Base-by-base conservation (phyloP, 2,113 vertebrate species). In the Myrmecophaga tridactyla region DNA sequence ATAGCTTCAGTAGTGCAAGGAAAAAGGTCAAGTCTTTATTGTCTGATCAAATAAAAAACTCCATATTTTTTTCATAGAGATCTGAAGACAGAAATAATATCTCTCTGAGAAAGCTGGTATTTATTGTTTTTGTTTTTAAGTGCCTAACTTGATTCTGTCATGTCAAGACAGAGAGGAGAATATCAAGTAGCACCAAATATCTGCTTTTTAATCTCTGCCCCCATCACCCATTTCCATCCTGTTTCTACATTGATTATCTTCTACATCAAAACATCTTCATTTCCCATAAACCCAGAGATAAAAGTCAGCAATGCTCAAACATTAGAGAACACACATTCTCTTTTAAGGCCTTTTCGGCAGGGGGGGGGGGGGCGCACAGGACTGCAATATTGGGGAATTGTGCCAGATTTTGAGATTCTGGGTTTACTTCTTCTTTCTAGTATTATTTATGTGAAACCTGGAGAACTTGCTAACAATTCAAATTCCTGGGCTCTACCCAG, bases 141-240 rank as follows among this genome's bases (percentile, higher is more conserved):
- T 95, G 92, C 0, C 89, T 85, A 95, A 96, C 90, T 96, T 90
- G 72, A 75, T 94, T 23, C 53, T 29, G 73, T 90, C 94, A 92
- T 97, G 95, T 98, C 96, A 97, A 97, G 97, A 95, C 90, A 81
- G 86, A 96, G 72, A 92, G 93, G 86, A 97, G 92, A 95, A 96
- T 95, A 96, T 96, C 89, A 98, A 95, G 83, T 29, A 96, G 58
- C 27, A 70, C 21, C 11, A 65, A 53, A 73, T 77, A 60, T 5
- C 73, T 75, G 72, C 15, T 46, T 86, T 94, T 58, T 75, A 70
- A 78, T 72, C 58, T 91, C 34, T 65, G 23, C 23, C 21, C 36
- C 63, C 25, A 6, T 56, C 62, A 56, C 7, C 23, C n/a, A 39
- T 39, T 95, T 63, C 51, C 43, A 14, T 43, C 8, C 13, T 56